phyloP scores from a whole-genome alignment of 2,888 invertebrate species.

The Hoplodrina blanda region DNA sequence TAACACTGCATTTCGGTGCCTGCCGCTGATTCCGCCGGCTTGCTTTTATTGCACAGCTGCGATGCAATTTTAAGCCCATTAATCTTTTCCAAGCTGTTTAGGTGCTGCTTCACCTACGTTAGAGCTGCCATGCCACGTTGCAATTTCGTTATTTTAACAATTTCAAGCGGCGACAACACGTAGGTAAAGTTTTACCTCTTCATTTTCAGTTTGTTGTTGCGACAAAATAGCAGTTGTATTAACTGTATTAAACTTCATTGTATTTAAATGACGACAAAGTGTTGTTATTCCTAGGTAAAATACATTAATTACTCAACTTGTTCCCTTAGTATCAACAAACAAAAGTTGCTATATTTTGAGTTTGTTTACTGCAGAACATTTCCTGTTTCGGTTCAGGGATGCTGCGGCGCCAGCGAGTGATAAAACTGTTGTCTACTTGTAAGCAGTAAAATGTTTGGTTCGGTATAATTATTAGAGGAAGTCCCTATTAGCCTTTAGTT shows the following conservation, averaged over 20 bases:
- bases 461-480: conserved; percentile 29
- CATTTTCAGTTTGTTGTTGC: conserved; percentile 49
- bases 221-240: conserved; percentile 24
- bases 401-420: conserved; percentile 11
- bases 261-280: conserved; percentile 30
- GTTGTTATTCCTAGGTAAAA: background rate
- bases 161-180: conserved; percentile 41
- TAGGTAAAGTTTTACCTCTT: conserved; percentile 44
- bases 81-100: conserved; percentile 85
- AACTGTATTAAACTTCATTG: conserved; percentile 6
- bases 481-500: conserved; percentile 59
- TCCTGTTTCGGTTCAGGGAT: background rate
- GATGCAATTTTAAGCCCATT: conserved; percentile 89
- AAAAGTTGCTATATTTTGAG: conserved; percentile 5
- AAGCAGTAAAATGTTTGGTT: conserved; percentile 28
- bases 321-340: conserved; percentile 5
- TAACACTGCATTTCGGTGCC: conserved; percentile 78
- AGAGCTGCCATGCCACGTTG: conserved; percentile 57
- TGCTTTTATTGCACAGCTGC: conserved; percentile 86
- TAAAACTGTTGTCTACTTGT: conserved; percentile 32
- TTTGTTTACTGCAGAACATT: conserved; percentile 35
- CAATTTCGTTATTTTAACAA: conserved; percentile 63
- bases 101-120: conserved; percentile 73
- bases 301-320: conserved; percentile 8
- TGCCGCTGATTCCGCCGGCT: conserved; percentile 73